phyloP scores from a whole-genome alignment of 2,797 vertebrate genomes.

The Neosilurus hyrtlii region DNA sequence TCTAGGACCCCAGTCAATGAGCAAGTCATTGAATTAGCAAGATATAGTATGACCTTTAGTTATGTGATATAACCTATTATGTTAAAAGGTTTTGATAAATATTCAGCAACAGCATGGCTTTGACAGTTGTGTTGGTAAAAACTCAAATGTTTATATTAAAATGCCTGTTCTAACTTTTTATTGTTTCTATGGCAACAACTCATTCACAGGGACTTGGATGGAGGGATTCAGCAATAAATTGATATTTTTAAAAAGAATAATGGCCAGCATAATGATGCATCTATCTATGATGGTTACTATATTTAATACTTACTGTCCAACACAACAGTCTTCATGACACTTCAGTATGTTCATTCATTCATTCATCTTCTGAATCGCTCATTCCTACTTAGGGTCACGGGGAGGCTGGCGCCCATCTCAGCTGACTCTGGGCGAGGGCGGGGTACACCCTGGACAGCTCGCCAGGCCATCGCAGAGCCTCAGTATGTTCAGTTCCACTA shows the following conservation, averaged over 20 bases:
- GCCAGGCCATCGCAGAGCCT: no score
- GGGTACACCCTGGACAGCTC: no score
- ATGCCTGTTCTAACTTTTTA: neutral
- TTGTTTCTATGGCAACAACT: conserved; percentile 7
- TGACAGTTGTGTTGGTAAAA: neutral
- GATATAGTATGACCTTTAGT: neutral
- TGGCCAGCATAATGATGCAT: no score
- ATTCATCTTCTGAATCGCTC: no score
- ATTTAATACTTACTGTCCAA: neutral
- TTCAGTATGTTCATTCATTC: neutral
- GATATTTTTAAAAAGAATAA: neutral
- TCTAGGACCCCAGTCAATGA: neutral
- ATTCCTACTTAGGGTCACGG: no score
- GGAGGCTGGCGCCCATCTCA: no score
- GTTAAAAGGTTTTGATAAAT: neutral
- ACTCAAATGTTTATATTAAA: neutral
- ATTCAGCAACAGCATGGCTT: neutral
- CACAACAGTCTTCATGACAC: neutral
- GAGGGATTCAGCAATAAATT: neutral
- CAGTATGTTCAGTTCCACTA: neutral
- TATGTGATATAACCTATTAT: neutral
- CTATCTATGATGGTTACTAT: no score
- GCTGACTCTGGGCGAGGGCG: no score
- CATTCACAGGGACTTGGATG: neutral
- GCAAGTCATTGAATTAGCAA: neutral